phyloP scores from a whole-genome alignment of 1,140 invertebrate species.

The Parasteatoda tepidariorum region DNA sequence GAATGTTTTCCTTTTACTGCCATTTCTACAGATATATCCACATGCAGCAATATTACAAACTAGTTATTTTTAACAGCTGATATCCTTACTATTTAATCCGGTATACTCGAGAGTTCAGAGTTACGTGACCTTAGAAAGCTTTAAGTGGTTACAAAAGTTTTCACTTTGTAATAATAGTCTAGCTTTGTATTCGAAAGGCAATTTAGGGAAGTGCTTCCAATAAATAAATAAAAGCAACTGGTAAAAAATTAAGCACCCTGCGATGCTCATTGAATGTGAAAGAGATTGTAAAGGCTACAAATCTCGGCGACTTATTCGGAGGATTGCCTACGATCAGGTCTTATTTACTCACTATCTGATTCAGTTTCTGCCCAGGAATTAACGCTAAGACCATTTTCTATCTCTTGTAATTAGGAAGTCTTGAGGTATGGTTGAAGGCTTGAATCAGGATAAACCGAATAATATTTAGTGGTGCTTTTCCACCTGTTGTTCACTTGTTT shows the following conservation, averaged over 20 bases:
- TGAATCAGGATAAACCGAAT: no score
- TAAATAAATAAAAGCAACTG: slow-evolving; percentile 57
- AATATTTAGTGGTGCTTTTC: no score
- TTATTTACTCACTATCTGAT: slow-evolving; percentile 21
- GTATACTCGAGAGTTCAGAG: no score
- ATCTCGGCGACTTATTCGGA: slow-evolving; percentile 6
- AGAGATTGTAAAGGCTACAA: slow-evolving; percentile 27
- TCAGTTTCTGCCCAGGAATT: slow-evolving; percentile 45
- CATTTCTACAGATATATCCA: no score
- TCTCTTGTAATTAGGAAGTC: slow-evolving; percentile 8
- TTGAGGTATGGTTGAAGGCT: background rate
- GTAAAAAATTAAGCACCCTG: slow-evolving; percentile 52
- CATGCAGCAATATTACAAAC: slow-evolving; percentile 4
- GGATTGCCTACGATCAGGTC: slow-evolving; percentile 28
- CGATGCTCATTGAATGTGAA: slow-evolving; percentile 49
- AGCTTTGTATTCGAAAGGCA: slow-evolving; percentile 59
- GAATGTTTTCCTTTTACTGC: no score
- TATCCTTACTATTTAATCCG: background rate
- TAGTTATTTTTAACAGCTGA: background rate
- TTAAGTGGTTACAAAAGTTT: slow-evolving; percentile 56
- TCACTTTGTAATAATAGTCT: slow-evolving; percentile 57
- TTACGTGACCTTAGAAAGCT: slow-evolving; percentile 41
- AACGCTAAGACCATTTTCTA: slow-evolving; percentile 25
- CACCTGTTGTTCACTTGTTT: background rate
- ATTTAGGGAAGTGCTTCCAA: slow-evolving; percentile 57